phyloP scores from a whole-genome alignment of 2,797 vertebrate genomes.

The Eleutherodactylus coqui region DNA sequence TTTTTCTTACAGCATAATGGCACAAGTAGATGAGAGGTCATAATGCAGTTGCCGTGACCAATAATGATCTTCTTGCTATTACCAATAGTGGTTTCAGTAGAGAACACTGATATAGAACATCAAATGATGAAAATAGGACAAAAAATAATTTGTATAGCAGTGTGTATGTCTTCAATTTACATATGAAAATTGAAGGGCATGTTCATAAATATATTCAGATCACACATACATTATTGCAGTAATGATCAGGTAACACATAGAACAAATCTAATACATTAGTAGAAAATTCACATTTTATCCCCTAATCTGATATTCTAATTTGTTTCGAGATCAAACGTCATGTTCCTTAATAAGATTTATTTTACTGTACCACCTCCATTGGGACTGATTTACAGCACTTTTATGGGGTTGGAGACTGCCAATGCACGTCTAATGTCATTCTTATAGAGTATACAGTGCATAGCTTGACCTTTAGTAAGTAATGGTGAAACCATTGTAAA shows the following conservation, averaged over 20 bases:
- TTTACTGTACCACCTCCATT: background rate
- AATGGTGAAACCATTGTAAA: background rate
- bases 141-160: background rate
- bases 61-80: background rate
- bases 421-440: background rate
- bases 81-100: background rate
- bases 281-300: background rate
- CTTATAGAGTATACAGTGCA: constrained; percentile 7
- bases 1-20: background rate
- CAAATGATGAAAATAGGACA: background rate
- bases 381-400: background rate
- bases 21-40: background rate
- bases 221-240: background rate
- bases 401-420: background rate
- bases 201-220: background rate
- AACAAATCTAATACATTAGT: background rate
- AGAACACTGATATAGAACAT: background rate
- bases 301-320: background rate
- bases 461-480: background rate
- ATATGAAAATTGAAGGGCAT: background rate
- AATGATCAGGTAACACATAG: background rate
- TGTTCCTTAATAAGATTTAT: constrained; percentile 1
- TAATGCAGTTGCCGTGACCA: background rate
- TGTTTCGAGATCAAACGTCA: background rate
- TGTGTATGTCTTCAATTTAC: background rate